Evolutionary conservation across 2,113 vertebrate genomes (phyloP).

Genomic region (Vidua macroura): DNA sequence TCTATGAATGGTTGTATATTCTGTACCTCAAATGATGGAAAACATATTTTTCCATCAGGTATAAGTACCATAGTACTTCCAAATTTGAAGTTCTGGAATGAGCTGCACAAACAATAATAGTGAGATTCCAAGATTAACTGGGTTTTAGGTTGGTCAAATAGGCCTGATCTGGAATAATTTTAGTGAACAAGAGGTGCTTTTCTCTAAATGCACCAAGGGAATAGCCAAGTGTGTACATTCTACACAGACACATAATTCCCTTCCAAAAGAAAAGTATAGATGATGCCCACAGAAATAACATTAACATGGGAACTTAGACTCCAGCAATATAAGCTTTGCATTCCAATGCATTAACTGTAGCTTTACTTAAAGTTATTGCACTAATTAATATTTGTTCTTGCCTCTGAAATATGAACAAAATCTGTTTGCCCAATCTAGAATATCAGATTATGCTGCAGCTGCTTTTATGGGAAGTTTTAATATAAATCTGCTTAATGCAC

Average conservation of each 20-base stretch:
- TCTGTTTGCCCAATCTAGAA: conserved; percentile 11
- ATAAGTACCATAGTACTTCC: background rate
- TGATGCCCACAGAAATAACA: background rate
- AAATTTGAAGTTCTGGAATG: background rate
- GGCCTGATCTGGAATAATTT: background rate
- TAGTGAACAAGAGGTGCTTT: background rate
- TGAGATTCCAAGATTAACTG: background rate
- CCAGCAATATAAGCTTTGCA: conserved; percentile 11
- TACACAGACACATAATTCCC: background rate
- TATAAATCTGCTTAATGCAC: background rate
- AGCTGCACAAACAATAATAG: background rate
- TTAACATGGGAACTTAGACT: background rate
- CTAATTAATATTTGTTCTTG: conserved; percentile 50
- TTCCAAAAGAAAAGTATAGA: background rate
- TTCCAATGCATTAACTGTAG: conserved; percentile 26
- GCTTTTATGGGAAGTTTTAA: background rate
- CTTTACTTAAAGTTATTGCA: background rate
- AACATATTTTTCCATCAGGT: background rate
- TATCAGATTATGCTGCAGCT: background rate
- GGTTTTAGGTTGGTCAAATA: background rate
- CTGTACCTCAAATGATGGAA: background rate
- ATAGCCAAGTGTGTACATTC: fast-evolving
- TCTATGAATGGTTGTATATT: background rate
- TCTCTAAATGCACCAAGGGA: background rate
- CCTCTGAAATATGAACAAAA: conserved; percentile 19